Evolutionary conservation across 2,797 vertebrate genomes (phyloP).

Genomic region (Yasuhikotakia modesta): DNA sequence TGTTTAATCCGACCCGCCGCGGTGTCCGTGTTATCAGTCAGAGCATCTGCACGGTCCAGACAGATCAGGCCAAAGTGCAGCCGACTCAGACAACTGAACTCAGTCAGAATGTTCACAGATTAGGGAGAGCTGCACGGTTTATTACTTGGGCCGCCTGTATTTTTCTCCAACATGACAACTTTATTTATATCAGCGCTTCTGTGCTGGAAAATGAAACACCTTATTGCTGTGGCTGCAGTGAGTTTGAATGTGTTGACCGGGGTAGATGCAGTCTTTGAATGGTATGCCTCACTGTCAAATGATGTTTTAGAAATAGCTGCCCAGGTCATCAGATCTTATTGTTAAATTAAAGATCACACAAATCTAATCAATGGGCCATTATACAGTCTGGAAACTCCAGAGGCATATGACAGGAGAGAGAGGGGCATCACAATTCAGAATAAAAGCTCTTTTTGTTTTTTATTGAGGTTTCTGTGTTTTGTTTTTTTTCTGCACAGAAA

Average conservation of each 20-base stretch:
- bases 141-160: constrained; percentile 8
- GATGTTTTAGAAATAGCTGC: constrained; percentile 26
- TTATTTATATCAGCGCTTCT: constrained; percentile 29
- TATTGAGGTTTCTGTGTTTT: constrained; percentile 56
- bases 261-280: constrained; percentile 19
- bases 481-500: constrained; percentile 49
- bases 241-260: constrained; percentile 34
- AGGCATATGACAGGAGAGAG: constrained; percentile 55
- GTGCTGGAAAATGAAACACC: constrained; percentile 12
- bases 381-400: constrained; percentile 49
- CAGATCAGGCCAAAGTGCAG: constrained; percentile 31
- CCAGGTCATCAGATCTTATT: constrained; percentile 65
- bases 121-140: constrained; percentile 22
- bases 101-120: constrained; percentile 12
- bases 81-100: constrained; percentile 16
- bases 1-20: constrained; percentile 58
- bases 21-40: constrained; percentile 55
- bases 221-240: not conserved
- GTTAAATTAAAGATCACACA: constrained; percentile 73
- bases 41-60: constrained; percentile 48
- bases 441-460: constrained; percentile 63
- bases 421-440: constrained; percentile 50
- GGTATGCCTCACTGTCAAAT: constrained; percentile 24
- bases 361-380: constrained; percentile 71
- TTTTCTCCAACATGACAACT: constrained; percentile 25